Evolutionary conservation across 2,888 invertebrate genomes (phyloP).

Genomic region (Limenitis camilla): DNA sequence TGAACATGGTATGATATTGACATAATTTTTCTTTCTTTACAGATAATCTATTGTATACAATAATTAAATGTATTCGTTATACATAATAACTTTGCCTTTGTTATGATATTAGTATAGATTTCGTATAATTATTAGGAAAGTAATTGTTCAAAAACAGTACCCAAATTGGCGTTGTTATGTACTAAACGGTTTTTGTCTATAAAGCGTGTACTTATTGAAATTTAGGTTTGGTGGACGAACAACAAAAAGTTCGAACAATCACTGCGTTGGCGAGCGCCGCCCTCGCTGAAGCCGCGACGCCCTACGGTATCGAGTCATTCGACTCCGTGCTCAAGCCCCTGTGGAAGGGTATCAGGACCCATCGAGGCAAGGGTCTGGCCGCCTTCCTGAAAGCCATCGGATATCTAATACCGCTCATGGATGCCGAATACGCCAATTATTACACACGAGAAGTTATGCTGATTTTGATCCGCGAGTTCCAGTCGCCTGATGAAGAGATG

Average conservation of each 20-base stretch:
- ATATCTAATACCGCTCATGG: slow-evolving; percentile 99
- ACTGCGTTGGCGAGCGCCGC: slow-evolving; percentile 99
- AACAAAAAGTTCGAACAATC: slow-evolving; percentile 99
- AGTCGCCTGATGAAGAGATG: slow-evolving; percentile 99
- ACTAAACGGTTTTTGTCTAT: too few species aligned
- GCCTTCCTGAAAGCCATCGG: slow-evolving; percentile 99
- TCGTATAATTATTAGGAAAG: too few species aligned
- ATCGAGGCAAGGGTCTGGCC: slow-evolving; percentile 93
- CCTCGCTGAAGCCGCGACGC: slow-evolving; percentile 98
- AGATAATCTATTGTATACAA: slow-evolving; percentile 2
- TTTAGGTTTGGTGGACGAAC: slow-evolving; percentile 93
- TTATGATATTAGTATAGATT: too few species aligned
- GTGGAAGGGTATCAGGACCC: slow-evolving; percentile 98
- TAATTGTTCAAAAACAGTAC: too few species aligned
- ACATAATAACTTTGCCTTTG: not conserved
- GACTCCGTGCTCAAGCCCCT: slow-evolving; percentile 99
- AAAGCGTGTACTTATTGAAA: too few species aligned
- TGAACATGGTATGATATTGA: slow-evolving; percentile 85
- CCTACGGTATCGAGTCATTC: slow-evolving; percentile 99
- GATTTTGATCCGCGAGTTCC: slow-evolving; percentile 98
- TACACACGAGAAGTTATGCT: slow-evolving; percentile 99
- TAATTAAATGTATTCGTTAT: not conserved
- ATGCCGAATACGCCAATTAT: slow-evolving; percentile 99
- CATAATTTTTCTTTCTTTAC: not conserved
- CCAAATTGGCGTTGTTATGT: too few species aligned